Percentiles rank a stretch among this genome's conserved stretches.
These are phyloP conservation scores for Brachyhypopomus gauderio DNA, from an alignment of 2,113 vertebrate genomes.

Conservation along the genomic window DNA sequence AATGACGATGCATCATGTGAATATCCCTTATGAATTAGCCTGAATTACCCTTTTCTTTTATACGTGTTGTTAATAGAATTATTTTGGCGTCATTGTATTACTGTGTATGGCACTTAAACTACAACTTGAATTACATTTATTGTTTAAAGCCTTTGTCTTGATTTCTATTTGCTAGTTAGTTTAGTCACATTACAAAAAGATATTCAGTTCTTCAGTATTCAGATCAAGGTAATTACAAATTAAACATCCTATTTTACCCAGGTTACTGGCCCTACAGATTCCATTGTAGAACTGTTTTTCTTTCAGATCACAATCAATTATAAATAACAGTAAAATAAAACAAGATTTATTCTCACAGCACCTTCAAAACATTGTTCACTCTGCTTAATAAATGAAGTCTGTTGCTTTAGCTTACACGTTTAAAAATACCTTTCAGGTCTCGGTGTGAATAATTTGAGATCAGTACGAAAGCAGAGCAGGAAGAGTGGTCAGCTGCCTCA, in stretches of 20 bases:
- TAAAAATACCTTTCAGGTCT: neutral
- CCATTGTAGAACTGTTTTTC: neutral
- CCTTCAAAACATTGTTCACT: neutral
- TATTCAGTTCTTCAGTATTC: neutral
- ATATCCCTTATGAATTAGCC: neutral
- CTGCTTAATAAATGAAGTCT: neutral
- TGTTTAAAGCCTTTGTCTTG: neutral
- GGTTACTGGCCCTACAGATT: neutral
- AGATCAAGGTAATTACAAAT: neutral
- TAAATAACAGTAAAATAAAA: neutral
- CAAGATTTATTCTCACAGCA: neutral
- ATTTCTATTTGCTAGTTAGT: neutral
- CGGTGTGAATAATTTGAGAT: neutral
- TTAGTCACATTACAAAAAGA: neutral
- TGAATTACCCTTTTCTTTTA: neutral
- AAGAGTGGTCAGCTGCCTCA: neutral
- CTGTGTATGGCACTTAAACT: neutral
- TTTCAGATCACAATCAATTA: neutral
- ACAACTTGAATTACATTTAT: neutral
- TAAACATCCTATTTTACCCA: no score
- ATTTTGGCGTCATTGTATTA: neutral
- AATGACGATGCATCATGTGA: slow-evolving; percentile 7
- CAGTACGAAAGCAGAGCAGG: neutral
- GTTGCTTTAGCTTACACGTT: no score
- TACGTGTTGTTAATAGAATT: neutral